phyloP scores from a whole-genome alignment of 2,797 vertebrate genomes.

The Pangasius macronema region DNA sequence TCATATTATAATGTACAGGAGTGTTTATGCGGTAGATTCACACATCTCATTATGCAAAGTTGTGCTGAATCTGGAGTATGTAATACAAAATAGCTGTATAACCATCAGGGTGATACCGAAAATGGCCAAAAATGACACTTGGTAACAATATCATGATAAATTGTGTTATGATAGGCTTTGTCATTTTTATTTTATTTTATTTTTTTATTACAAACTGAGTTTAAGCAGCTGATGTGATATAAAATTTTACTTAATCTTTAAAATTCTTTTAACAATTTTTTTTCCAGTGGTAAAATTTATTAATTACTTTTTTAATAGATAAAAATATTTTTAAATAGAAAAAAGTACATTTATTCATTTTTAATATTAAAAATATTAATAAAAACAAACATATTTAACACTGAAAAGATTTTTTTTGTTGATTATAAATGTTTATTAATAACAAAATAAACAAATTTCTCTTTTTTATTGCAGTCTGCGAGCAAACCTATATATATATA shows the following conservation, averaged over 20 bases:
- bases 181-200: too few relatives aligned
- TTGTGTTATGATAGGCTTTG: too few relatives aligned
- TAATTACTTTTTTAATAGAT: background rate
- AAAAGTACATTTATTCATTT: too few relatives aligned
- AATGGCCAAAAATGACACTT: background rate
- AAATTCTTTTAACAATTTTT: too few relatives aligned
- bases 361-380: background rate
- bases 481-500: too few relatives aligned
- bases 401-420: background rate
- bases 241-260: too few relatives aligned
- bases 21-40: background rate
- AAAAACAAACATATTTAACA: background rate
- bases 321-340: background rate
- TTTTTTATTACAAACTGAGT: background rate
- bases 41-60: background rate
- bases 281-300: too few relatives aligned
- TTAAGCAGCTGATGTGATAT: background rate
- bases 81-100: background rate
- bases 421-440: background rate
- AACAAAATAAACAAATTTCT: background rate
- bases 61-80: background rate
- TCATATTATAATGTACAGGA: background rate
- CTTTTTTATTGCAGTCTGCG: background rate
- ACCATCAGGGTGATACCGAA: background rate
- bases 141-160: background rate